Percentiles rank a stretch among this genome's conserved stretches.
phyloP scores from a whole-genome alignment of 2,797 vertebrate species.

The Rhabdomys pumilio region DNA sequence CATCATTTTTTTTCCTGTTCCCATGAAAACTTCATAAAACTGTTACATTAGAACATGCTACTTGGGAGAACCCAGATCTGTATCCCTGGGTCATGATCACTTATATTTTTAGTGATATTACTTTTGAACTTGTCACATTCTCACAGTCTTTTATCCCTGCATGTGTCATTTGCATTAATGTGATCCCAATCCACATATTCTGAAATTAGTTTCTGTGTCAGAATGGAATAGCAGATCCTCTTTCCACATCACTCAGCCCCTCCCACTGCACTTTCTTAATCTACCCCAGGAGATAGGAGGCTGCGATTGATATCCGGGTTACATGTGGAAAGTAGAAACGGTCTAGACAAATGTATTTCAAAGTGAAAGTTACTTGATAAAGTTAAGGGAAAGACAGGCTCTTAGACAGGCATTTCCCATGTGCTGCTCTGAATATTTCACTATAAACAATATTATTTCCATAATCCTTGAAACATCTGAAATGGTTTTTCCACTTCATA shows the following conservation, averaged over 20 bases:
- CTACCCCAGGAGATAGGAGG: not conserved
- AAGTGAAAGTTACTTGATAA: slow-evolving; percentile 64
- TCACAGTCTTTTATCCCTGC: not conserved
- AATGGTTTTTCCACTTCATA: slow-evolving; percentile 30
- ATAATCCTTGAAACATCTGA: slow-evolving; percentile 47
- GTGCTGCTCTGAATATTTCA: slow-evolving; percentile 36
- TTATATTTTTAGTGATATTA: not conserved
- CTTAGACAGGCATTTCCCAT: slow-evolving; percentile 46
- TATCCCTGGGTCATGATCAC: not conserved
- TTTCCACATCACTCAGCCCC: not conserved
- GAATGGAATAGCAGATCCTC: not conserved
- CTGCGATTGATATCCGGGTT: not conserved
- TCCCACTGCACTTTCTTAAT: not conserved
- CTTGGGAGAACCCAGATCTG: not conserved
- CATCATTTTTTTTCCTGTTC: not conserved
- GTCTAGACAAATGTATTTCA: slow-evolving; percentile 9
- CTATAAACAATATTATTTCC: slow-evolving; percentile 3
- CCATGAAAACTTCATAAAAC: not conserved
- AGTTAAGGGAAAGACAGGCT: slow-evolving; percentile 12
- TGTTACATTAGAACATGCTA: too few relatives aligned
- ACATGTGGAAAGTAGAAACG: slow-evolving; percentile 14
- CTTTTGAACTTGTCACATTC: not conserved
- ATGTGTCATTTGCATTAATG: not conserved
- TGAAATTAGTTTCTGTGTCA: not conserved
- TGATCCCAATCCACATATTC: not conserved